Evolutionary conservation across 2,113 vertebrate genomes (phyloP).

Genomic region (Chrysochloris asiatica): DNA sequence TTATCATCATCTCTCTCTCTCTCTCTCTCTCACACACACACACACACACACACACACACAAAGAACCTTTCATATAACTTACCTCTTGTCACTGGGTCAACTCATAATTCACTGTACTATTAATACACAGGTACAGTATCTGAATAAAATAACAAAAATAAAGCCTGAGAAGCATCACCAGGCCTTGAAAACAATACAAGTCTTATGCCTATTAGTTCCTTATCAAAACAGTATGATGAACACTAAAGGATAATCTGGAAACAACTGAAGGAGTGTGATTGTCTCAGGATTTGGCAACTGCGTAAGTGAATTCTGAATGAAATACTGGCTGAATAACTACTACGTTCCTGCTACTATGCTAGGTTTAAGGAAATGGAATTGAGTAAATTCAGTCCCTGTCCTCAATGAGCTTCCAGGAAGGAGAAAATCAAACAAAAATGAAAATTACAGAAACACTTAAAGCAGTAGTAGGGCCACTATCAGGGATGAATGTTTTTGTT

Average conservation of each 20-base stretch:
- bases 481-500: neutral
- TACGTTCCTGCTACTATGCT: neutral
- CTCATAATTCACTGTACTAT: neutral
- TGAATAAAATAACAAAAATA: conserved; percentile 22
- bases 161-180: neutral
- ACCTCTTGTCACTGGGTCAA: neutral
- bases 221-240: neutral
- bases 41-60: too few species aligned
- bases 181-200: conserved; percentile 36
- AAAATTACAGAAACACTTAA: neutral
- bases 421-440: neutral
- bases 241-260: neutral
- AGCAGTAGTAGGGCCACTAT: neutral
- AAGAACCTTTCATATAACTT: neutral
- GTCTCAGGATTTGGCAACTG: neutral
- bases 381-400: neutral
- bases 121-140: neutral
- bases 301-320: neutral
- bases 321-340: neutral
- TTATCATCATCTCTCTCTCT: neutral
- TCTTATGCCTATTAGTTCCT: neutral
- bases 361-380: neutral
- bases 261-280: neutral
- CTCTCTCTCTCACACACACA: too few species aligned
- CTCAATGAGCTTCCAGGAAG: neutral